Evolutionary conservation across 2,113 vertebrate species (phyloP), one percentile per base, ranked within the genome.

Genomic region (Centropus bengalensis): DNA sequence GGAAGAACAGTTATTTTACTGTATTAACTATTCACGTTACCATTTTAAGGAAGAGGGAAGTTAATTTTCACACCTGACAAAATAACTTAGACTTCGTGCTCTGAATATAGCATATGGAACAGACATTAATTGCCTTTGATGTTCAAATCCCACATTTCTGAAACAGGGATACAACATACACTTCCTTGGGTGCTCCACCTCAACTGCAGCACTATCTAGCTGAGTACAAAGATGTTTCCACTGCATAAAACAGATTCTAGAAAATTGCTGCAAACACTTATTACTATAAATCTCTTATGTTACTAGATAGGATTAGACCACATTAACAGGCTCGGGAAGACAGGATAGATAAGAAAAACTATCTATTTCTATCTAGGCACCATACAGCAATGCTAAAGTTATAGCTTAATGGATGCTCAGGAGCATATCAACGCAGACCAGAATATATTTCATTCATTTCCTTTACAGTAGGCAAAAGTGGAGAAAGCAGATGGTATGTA

Each of bases 291-390:
- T 47, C 84, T 86, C 77, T 18, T 51, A 5, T 51, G 86, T 81
- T 93, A 82, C 30, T 49, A 12, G 32, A 68, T 86, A 79, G 84
- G 58, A 94, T 96, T 85, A 87, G 76, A 71, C 56, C 70, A 58
- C 81, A 89, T 93, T 96, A 95, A 96, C 76, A 85, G 85, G 85
- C 85, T 97, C 62, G 82, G 87, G 86, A 96, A 30, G 66, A 92
- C 56, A 49, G 68, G 75, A 59, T 0, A 93, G 74, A 95, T 91
- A 96, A 68, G 94, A 88, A 93, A 97, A 95, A 81, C 47, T 20
- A 94, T 82, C 68, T 77, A 40, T 87, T 97, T 90, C 88, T 67
- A 88, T 49, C 66, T 91, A 55, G 86, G 47, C 45, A 79, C n/a
- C 1, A 3, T 77, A 80, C 21, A 49, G 59, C 42, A 74, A 87